These are phyloP conservation scores for Hippocampus mohnikei DNA, from an alignment of 2,113 vertebrate genomes.

Conservation along the genomic window DNA sequence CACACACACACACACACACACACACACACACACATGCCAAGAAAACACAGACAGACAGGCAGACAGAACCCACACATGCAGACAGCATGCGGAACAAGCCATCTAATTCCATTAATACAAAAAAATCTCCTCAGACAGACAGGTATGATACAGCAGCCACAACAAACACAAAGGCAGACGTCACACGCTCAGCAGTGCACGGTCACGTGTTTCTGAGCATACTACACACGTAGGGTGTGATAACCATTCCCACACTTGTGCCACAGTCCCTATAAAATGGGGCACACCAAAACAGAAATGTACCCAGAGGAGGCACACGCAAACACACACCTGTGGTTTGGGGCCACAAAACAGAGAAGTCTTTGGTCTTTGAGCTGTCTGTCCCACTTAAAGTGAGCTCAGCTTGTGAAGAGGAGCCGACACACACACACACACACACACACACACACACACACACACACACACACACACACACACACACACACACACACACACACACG, in stretches of 20 bases:
- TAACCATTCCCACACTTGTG: constrained; percentile 9
- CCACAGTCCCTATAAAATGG: neutral
- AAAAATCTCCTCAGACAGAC: constrained; percentile 58
- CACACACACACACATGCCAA: constrained; percentile 30
- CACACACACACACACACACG: constrained; percentile 49
- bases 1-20: constrained; percentile 45
- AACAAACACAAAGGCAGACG: constrained; percentile 43
- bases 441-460: constrained; percentile 19
- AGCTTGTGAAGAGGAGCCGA: constrained; percentile 66
- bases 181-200: constrained; percentile 31
- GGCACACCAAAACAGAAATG: constrained; percentile 25
- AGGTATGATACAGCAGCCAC: constrained; percentile 55
- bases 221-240: constrained; percentile 12
- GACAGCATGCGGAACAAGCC: constrained; percentile 57
- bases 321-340: constrained; percentile 64
- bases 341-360: constrained; percentile 57
- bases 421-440: constrained; percentile 39
- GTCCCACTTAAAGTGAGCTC: constrained; percentile 63
- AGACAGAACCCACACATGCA: constrained; percentile 61
- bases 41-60: constrained; percentile 55
- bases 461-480: constrained; percentile 57
- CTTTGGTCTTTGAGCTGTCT: constrained; percentile 66
- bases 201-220: constrained; percentile 11
- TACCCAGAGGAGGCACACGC: constrained; percentile 2
- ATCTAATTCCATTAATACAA: constrained; percentile 63